Base-by-base conservation (phyloP, 2,113 vertebrate species). In the Festucalex cinctus region DNA sequence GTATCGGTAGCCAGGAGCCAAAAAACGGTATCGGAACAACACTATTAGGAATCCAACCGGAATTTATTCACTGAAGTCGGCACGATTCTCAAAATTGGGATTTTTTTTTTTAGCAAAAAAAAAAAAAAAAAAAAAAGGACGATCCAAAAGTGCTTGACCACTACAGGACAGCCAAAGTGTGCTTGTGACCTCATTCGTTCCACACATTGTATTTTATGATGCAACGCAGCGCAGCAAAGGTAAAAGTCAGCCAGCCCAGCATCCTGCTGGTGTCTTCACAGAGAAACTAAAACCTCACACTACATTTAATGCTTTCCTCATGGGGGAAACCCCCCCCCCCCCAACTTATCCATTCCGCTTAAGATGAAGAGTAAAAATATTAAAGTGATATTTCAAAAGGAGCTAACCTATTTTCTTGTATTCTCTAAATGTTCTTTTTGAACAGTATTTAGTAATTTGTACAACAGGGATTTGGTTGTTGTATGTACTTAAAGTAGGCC, bases 351-450 rank as follows among this genome's bases (percentile, higher is more conserved):
- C 41, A 62, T 3, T n/a, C 36, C 66, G 48, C 53, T 46, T 48
- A 35, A 69, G 76, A 66, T 65, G 70, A 48, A 41, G 66, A 64
- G 63, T 48, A 54, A 39, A 77, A 77, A 75, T 82, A 83, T 83
- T 81, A 75, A 80, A 70, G 68, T 70, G 19, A 83, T 85, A 78
- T 78, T 83, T 85, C 76, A 81, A 62, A 69, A 54, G 37, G 49
- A 48, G 44, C 71, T 66, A 69, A 56, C 43, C 22, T 41, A 37
- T 71, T 76, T 80, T 67, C 62, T 58, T 64, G 62, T 69, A 68
- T 63, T 78, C 19, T 51, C 70, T 19, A 78, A 78, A 76, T 68
- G 16, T 69, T 63, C 63, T 63, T 35, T 43, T 53, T n/a, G 56
- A 75, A 6, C 65, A 61, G 19, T 59, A 37, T 60, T 75, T 63